Evolutionary conservation across 2,113 vertebrate genomes (phyloP).

Genomic region (Atrichornis clamosus): DNA sequence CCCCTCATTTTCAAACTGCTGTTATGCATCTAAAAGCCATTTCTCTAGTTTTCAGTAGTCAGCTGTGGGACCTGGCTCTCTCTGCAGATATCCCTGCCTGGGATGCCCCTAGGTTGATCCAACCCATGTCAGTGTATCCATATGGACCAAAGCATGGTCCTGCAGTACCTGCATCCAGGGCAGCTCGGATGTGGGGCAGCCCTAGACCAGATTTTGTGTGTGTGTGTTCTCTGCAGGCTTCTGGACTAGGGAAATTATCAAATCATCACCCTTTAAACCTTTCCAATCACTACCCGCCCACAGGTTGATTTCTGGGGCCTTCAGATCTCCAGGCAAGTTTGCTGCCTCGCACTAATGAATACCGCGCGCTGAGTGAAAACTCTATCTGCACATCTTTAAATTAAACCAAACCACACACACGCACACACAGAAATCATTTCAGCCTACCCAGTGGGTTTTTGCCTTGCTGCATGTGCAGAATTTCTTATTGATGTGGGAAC

Average conservation of each 20-base stretch:
- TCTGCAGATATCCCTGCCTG: background rate
- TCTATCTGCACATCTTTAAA: conserved; percentile 63
- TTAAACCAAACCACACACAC: conserved; percentile 31
- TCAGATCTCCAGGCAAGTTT: conserved; percentile 44
- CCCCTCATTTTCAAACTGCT: background rate
- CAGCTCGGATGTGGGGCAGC: background rate
- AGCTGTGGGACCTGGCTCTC: background rate
- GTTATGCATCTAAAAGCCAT: background rate
- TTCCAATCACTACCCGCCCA: conserved; percentile 44
- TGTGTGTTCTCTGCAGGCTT: conserved; percentile 56
- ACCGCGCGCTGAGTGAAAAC: conserved; percentile 34
- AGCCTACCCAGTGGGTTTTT: conserved; percentile 35
- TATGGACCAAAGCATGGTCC: background rate
- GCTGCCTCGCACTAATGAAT: conserved; percentile 36
- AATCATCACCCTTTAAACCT: conserved; percentile 59
- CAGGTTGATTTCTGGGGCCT: conserved; percentile 49
- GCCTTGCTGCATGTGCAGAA: background rate
- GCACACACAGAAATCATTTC: conserved; percentile 21
- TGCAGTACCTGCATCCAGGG: background rate
- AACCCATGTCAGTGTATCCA: background rate
- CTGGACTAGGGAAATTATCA: conserved; percentile 49
- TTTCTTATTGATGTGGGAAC: conserved; percentile 49
- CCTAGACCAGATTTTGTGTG: background rate
- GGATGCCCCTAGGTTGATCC: background rate
- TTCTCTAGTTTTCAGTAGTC: background rate